Percentiles rank a stretch among this genome's conserved stretches.
phyloP scores from a whole-genome alignment of 2,888 invertebrate genomes.

The Mythimna lalbum region DNA sequence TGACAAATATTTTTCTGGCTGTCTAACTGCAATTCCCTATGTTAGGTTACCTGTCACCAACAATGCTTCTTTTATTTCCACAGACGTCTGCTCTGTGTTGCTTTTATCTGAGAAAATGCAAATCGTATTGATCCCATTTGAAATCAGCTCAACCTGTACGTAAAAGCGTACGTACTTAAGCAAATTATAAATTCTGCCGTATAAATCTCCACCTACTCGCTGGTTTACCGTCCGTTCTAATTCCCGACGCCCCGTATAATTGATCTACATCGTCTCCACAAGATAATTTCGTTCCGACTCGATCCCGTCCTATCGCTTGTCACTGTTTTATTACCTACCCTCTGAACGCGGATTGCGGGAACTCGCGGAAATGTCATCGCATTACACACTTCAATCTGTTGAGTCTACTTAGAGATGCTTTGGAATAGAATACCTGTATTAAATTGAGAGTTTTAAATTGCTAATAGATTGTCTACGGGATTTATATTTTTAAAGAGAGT shows the following conservation, averaged over 20 bases:
- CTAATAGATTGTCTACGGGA: neutral
- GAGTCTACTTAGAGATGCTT: conserved; percentile 37
- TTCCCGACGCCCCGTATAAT: conserved; percentile 75
- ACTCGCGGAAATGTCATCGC: conserved; percentile 64
- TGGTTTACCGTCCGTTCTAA: conserved; percentile 72
- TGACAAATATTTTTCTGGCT: neutral
- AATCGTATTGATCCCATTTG: conserved; percentile 17
- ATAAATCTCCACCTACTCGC: conserved; percentile 76
- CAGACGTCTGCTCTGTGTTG: neutral
- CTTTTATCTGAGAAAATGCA: conserved; percentile 18
- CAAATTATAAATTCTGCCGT: conserved; percentile 64
- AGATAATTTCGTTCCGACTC: conserved; percentile 76
- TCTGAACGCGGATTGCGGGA: conserved; percentile 65
- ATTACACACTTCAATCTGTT: conserved; percentile 60
- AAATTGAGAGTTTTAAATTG: conserved; percentile 20
- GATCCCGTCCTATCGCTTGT: conserved; percentile 72
- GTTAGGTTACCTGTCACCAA: neutral
- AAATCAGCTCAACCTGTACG: conserved; percentile 25
- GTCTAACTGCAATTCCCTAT: neutral
- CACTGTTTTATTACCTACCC: conserved; percentile 72
- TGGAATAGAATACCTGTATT: conserved; percentile 20
- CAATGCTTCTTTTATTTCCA: neutral
- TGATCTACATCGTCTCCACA: conserved; percentile 74
- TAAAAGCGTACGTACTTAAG: conserved; percentile 56
- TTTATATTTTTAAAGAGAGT: conserved; percentile 5